Base-by-base conservation (phyloP, 35 echinoderm and acorn worm species). In the Patiria miniata region DNA sequence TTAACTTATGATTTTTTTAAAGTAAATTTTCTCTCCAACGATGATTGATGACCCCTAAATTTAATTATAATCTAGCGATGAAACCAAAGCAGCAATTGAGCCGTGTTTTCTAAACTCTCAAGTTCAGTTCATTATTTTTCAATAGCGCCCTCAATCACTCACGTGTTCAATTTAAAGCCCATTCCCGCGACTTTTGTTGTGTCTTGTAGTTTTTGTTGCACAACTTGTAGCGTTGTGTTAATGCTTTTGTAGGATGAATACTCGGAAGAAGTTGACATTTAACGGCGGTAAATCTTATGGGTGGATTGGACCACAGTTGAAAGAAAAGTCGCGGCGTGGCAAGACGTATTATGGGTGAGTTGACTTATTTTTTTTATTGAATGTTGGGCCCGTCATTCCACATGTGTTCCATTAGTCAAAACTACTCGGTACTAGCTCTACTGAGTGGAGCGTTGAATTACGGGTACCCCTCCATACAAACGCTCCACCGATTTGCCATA, bases 271-370 rank as follows among this genome's bases (percentile, higher is more conserved):
- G 29, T 34, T 73, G 26, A 30, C 26, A 14, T 73, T 16, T 26
- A 73, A 73, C 29, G 65, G 65, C 6, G 65, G 65, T 14, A 73
- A 73, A 26, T 73, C 65, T 9, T 73, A 26, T 73, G 65, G 23
- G 29, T 73, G 65, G 65, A 73, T 73, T 36, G 65, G 65, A 73
- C 18, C 30, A 68, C 60, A 12, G 30, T 8, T 68, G 7, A 73
- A 73, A 73, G 65, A 34, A 73, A 73, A 73, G 34, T 73, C 65
- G 21, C 65, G 65, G 7, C 65, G 65, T 30, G 65, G 65, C 23
- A 89, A 89, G 78, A 89, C 79, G 61, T 82, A 82, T 89, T 89
- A 89, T 32, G 32, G 61, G 87, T 89, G 23, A 81, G 87, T 81
- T 81, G 7, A 16, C 37, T 80, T 80, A 21, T 1, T 57, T 39